These are phyloP conservation scores for Herminia tarsipennalis DNA, from an alignment of 2,888 invertebrate species.

Conservation along the genomic window DNA sequence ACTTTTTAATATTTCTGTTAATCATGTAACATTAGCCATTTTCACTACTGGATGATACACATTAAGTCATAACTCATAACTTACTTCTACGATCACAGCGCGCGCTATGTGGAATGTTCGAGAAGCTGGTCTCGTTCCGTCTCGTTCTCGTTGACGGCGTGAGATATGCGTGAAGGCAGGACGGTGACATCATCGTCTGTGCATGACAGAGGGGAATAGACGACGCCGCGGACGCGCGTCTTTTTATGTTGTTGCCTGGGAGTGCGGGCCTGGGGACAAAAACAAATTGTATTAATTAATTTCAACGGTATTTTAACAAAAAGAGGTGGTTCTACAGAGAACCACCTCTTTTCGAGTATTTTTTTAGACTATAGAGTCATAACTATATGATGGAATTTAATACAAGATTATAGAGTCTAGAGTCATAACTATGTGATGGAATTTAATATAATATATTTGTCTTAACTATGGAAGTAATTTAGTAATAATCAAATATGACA, in stretches of 20 bases:
- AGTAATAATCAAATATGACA: too few relatives aligned
- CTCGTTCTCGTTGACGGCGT: constrained; percentile 46
- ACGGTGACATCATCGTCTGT: constrained; percentile 69
- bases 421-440: too few relatives aligned
- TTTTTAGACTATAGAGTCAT: too few relatives aligned
- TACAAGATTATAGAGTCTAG: too few relatives aligned
- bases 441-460: too few relatives aligned
- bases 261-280: constrained; percentile 44
- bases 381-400: too few relatives aligned
- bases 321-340: too few relatives aligned
- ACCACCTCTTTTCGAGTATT: too few relatives aligned
- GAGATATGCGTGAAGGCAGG: constrained; percentile 53
- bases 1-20: not conserved
- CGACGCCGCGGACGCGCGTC: constrained; percentile 56
- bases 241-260: constrained; percentile 43
- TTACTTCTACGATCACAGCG: constrained; percentile 71
- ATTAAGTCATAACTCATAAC: constrained; percentile 41
- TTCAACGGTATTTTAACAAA: too few relatives aligned
- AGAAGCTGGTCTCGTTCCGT: constrained; percentile 53
- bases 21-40: constrained; percentile 10
- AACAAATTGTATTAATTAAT: too few relatives aligned
- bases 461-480: too few relatives aligned
- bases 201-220: constrained; percentile 72
- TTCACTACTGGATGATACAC: constrained; percentile 28
- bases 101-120: constrained; percentile 75